A percentile compares a stretch with the other conserved stretches of the same genome.
Evolutionary conservation across 2,888 invertebrate genomes (phyloP).

Genomic region (Arctia plantaginis): DNA sequence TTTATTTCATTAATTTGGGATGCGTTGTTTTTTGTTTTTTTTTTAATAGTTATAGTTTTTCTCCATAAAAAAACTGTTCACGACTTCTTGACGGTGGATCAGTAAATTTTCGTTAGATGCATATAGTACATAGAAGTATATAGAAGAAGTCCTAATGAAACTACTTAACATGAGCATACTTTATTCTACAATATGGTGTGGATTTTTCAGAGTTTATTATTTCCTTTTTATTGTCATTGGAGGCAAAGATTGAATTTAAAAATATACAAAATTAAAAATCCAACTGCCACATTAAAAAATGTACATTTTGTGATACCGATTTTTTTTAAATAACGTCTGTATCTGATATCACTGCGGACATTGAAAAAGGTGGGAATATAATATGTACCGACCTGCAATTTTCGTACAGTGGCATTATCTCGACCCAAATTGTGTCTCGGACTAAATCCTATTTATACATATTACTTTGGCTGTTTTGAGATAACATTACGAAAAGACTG

Average conservation of each 20-base stretch:
- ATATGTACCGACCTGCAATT: constrained; percentile 6
- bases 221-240: background rate
- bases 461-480: constrained; percentile 19
- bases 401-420: constrained; percentile 31
- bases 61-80: too few species aligned
- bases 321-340: constrained; percentile 28
- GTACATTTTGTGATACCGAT: too few species aligned
- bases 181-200: too few species aligned
- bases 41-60: too few species aligned
- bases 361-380: constrained; percentile 27
- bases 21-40: too few species aligned
- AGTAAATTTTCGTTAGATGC: too few species aligned
- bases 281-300: background rate
- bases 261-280: background rate
- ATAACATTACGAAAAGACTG: background rate
- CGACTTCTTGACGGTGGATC: too few species aligned
- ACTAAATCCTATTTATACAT: constrained; percentile 41
- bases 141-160: too few species aligned
- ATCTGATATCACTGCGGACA: constrained; percentile 19
- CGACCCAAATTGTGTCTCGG: constrained; percentile 35
- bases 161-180: too few species aligned
- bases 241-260: background rate
- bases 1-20: too few species aligned
- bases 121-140: too few species aligned
- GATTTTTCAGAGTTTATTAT: too few species aligned